Conservation (phyloP, 2,888 invertebrate genomes). For the Meta bourneti region DNA sequence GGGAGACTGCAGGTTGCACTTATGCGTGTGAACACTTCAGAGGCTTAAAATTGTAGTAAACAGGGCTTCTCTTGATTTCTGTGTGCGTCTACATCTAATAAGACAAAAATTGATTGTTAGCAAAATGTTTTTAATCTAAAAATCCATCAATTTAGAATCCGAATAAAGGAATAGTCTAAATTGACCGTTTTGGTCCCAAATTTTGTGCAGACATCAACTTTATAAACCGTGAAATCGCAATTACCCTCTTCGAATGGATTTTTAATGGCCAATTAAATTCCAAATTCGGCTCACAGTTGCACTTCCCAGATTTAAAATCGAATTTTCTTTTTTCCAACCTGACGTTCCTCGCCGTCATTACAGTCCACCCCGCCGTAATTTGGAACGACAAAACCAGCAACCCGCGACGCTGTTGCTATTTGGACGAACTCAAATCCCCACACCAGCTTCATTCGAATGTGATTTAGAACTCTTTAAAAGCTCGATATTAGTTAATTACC, state of each 20-base stretch:
- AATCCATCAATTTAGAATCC: background rate
- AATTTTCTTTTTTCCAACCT: background rate
- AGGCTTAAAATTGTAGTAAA: too few species aligned
- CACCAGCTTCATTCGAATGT: background rate
- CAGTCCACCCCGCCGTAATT: background rate
- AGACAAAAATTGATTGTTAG: too few species aligned
- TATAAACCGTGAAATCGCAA: background rate
- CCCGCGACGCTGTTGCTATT: background rate
- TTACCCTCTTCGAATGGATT: background rate
- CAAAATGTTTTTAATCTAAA: too few species aligned
- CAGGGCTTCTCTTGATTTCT: too few species aligned
- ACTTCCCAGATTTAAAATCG: background rate
- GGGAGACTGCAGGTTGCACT: too few species aligned
- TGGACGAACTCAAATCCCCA: background rate
- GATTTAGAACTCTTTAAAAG: conserved; percentile 25
- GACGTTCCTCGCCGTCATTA: background rate
- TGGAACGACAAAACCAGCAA: background rate
- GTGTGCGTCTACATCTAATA: too few species aligned
- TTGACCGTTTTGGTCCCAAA: background rate
- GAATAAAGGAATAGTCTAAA: background rate
- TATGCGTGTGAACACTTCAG: too few species aligned
- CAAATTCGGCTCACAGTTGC: background rate
- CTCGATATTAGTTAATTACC: conserved; percentile 45
- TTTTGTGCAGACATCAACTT: background rate
- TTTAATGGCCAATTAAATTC: background rate